Evolutionary conservation across 1,140 invertebrate genomes (phyloP).

Genomic region (Drosophila bipectinata): DNA sequence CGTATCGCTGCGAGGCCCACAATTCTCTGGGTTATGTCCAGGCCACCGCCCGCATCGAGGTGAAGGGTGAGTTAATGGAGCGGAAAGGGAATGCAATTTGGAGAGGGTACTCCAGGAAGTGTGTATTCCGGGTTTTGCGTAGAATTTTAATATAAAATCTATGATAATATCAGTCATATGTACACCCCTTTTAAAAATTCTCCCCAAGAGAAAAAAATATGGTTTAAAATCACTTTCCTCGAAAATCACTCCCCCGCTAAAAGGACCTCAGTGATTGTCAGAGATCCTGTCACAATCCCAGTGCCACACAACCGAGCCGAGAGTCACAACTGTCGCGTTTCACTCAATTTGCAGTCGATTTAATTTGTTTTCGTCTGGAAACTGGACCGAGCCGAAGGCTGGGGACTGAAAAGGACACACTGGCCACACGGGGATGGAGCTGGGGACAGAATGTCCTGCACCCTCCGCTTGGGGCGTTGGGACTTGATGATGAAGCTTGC

Average conservation of each 20-base stretch:
- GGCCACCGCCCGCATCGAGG: slow-evolving; percentile 87
- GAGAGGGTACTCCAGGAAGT: neutral
- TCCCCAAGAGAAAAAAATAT: neutral
- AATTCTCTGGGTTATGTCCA: slow-evolving; percentile 88
- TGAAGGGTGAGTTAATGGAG: slow-evolving; percentile 86
- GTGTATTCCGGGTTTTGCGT: no score
- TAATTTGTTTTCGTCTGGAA: slow-evolving; percentile 72
- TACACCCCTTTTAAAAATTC: neutral
- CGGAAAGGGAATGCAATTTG: neutral
- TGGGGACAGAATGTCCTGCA: neutral
- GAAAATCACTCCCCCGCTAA: neutral
- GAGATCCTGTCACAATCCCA: slow-evolving; percentile 11
- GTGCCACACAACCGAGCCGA: slow-evolving; percentile 21
- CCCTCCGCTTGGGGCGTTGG: slow-evolving; percentile 6
- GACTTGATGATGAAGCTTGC: slow-evolving; percentile 14
- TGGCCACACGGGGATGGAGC: neutral
- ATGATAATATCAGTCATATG: no score
- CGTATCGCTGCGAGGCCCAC: slow-evolving; percentile 89
- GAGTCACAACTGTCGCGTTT: slow-evolving; percentile 76
- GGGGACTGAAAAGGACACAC: slow-evolving; percentile 12
- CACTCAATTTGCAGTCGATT: slow-evolving; percentile 79
- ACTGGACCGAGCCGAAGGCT: neutral
- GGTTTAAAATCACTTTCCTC: neutral
- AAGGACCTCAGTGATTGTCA: neutral
- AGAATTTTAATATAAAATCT: no score